Base-by-base conservation (phyloP, 2,888 invertebrate species). In the Dastarcus helophoroides region DNA sequence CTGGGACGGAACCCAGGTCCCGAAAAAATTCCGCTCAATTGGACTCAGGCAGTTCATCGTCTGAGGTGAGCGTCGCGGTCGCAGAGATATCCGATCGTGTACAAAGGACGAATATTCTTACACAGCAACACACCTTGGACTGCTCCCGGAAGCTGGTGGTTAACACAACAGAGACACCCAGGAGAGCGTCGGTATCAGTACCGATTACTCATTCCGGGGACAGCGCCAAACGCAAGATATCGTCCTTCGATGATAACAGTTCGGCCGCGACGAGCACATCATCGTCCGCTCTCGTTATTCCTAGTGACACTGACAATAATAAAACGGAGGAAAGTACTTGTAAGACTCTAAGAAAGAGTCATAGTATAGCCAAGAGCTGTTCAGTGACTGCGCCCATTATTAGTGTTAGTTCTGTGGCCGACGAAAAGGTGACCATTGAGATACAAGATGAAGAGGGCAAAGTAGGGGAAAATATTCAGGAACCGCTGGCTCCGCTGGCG, bases 31-130 rank as follows among this genome's bases (percentile, higher is more conserved):
- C 79, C 3, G 63, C 69, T 8, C 69, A 69, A 44, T 60, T 79
- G 24, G 79, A 79, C 57, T 79, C 78, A 9, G 77, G 73, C 49
- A 75, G 76, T 51, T 79, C 79, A n/a, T 78, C 79, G 7, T 80
- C 81, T 11, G 83, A 84, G 54, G 71, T 79, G 38, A 78, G 78
- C 53, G 64, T 68, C 25, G 65, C 65, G n/a, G 47, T 53, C 6
- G 44, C 42, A 2, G 53, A 53, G 31, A 37, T 48, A 33, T 47
- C 22, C 2, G 53, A 51, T 28, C 44, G 48, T 38, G 51, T 50
- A 13, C 68, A 71, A 44, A 71, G 77, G 36, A 71, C 76, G 21
- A 67, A 70, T 48, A 67, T 67, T 14, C 63, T 80, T 38, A 70
- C 71, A 29, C 73, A 79, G 46, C 78, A 76, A 58, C 73, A 73